Evolutionary conservation across 1,140 invertebrate genomes (phyloP).

Genomic region (Lucilia cuprina): DNA sequence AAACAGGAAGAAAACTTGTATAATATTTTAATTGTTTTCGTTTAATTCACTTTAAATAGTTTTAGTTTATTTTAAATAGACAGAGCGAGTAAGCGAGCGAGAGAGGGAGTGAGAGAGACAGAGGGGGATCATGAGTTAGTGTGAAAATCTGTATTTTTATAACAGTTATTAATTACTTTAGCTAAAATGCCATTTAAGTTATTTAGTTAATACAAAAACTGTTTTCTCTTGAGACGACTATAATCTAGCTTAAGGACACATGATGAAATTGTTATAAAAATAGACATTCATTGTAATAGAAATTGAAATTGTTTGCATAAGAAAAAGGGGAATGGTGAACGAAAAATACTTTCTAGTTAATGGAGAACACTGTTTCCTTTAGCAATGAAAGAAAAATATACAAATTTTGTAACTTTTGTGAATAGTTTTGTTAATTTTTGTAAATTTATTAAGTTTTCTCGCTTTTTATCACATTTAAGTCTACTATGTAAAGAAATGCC

Average conservation of each 20-base stretch:
- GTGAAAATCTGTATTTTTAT: background rate
- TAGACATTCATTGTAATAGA: background rate
- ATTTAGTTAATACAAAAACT: background rate
- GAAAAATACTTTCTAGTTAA: background rate
- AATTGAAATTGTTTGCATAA: background rate
- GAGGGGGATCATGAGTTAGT: too few relatives aligned
- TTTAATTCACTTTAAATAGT: background rate
- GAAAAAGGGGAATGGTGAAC: too few relatives aligned
- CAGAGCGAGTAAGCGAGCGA: too few relatives aligned
- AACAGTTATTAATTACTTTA: background rate
- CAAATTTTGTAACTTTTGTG: background rate
- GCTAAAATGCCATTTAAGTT: background rate
- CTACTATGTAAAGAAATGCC: too few relatives aligned
- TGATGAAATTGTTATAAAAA: background rate
- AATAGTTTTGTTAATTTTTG: background rate
- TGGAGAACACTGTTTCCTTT: background rate
- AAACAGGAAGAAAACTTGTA: conserved; percentile 16
- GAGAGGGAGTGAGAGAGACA: too few relatives aligned
- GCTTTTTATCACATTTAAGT: too few relatives aligned
- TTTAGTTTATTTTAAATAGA: background rate
- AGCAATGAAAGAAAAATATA: background rate
- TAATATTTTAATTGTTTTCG: background rate
- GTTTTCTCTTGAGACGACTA: background rate
- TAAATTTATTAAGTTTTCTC: too few relatives aligned
- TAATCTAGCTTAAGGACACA: conserved; percentile 20